Evolutionary conservation across 2,113 vertebrate species (phyloP), one percentile per base, ranked within the genome.

Genomic region (Seriola dumerili): DNA sequence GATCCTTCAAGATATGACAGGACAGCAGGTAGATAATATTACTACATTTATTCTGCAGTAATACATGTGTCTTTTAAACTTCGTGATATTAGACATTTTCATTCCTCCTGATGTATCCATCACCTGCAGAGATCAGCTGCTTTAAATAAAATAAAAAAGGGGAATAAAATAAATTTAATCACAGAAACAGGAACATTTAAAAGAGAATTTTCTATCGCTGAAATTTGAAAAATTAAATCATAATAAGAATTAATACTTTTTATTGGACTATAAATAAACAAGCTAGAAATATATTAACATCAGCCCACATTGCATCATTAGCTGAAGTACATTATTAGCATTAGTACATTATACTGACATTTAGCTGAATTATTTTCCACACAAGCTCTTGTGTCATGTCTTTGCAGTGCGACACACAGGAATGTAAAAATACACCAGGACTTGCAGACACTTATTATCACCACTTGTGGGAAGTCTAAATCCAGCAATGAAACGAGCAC

Each of bases 381-480:
- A 44, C 4, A 6, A 17, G 11, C 50, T 50, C 40, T 68, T 0
- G 23, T 62, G 16, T 40, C 17, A 25, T 5, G 4, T 1, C 3
- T 68, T 59, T 69, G 61, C 46, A 44, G 13, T n/a, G 48, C 19
- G 16, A n/a, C 23, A 34, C 4, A 65, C 17, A 55, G 8, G 14
- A 44, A 50, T 16, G 9, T 55, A 4, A 25, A 78, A 44, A 40
- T 48, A 32, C 21, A 40, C 1, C 13, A 32, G 14, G 32, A 67
- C 54, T 76, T 91, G 83, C 65, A 88, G 64, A 84, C 8, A 38
- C 55, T n/a, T 8, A 6, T 25, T 57, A 9, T 29, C 44, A 75
- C 88, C 89, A 88, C 90, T 87, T 89, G 90, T 76, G 78, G 89
- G 79, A 52, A 80, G 50, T 44, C 74, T 89, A 50, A 50, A 72